phyloP scores from a whole-genome alignment of 2,797 vertebrate species.

The Cryptoblepharus egeriae region DNA sequence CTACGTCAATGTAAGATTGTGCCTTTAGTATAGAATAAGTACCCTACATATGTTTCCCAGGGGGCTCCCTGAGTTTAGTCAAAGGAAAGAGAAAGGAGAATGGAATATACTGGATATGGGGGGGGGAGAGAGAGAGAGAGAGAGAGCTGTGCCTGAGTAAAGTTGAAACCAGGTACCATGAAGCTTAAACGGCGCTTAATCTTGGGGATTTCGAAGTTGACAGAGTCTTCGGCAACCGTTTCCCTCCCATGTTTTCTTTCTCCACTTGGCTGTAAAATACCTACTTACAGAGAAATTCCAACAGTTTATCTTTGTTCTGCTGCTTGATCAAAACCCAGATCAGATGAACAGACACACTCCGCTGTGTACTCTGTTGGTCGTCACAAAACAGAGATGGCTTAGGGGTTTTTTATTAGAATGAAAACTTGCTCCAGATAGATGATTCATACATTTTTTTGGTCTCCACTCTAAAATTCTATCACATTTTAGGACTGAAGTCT shows the following conservation, averaged over 20 bases:
- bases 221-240: slow-evolving; percentile 8
- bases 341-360: not conserved
- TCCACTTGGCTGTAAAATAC: slow-evolving; percentile 34
- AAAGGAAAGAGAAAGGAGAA: slow-evolving; percentile 18
- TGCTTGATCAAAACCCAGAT: slow-evolving; percentile 17
- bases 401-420: not conserved
- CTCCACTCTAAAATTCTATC: not conserved
- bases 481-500: not conserved
- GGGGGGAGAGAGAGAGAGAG: slow-evolving; percentile 20
- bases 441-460: slow-evolving; percentile 3
- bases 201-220: slow-evolving; percentile 38
- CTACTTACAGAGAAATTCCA: slow-evolving; percentile 35
- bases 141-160: slow-evolving; percentile 18
- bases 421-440: not conserved
- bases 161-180: slow-evolving; percentile 27
- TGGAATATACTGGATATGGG: slow-evolving; percentile 11
- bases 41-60: too few relatives aligned
- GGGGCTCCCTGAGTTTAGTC: too few relatives aligned
- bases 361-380: not conserved
- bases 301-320: slow-evolving; percentile 24
- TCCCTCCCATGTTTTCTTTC: slow-evolving; percentile 29
- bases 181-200: slow-evolving; percentile 36
- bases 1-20: too few relatives aligned
- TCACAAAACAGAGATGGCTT: slow-evolving; percentile 17
- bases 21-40: too few relatives aligned